These are phyloP conservation scores for Kradibia gibbosae DNA, from an alignment of 1,140 invertebrate species.

Conservation along the genomic window DNA sequence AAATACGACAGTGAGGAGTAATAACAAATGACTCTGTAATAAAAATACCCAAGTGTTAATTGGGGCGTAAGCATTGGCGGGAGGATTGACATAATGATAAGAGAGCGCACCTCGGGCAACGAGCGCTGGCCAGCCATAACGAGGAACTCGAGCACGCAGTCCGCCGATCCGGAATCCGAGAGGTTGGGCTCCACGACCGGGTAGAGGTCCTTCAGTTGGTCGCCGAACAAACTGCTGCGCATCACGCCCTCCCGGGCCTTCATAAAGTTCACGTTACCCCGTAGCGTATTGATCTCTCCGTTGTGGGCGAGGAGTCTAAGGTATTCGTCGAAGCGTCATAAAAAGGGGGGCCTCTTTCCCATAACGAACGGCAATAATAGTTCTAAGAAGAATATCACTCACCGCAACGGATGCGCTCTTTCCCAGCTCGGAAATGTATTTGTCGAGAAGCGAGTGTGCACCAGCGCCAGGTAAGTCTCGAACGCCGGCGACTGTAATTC, in stretches of 20 bases:
- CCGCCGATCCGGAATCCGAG: slow-evolving; percentile 96
- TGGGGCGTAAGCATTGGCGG: too few relatives aligned
- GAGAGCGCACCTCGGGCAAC: slow-evolving; percentile 83
- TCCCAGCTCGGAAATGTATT: slow-evolving; percentile 99
- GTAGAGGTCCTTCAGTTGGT: slow-evolving; percentile 89
- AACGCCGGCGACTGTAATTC: slow-evolving; percentile 80
- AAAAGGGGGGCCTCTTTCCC: background rate
- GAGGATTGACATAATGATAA: background rate
- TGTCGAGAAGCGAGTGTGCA: slow-evolving; percentile 98
- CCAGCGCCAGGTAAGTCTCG: slow-evolving; percentile 94
- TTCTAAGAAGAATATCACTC: slow-evolving; percentile 52
- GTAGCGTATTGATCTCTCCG: slow-evolving; percentile 98
- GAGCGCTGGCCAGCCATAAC: slow-evolving; percentile 91
- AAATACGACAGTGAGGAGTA: too few relatives aligned
- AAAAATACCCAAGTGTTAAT: background rate
- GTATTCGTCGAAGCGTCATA: background rate
- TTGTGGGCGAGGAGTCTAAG: slow-evolving; percentile 95
- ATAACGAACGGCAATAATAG: background rate
- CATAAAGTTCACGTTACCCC: slow-evolving; percentile 99
- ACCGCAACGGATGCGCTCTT: slow-evolving; percentile 97
- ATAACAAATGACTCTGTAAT: background rate
- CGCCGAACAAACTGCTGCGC: slow-evolving; percentile 87
- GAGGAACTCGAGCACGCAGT: slow-evolving; percentile 98
- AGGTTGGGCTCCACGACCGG: slow-evolving; percentile 98
- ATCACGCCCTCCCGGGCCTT: slow-evolving; percentile 98